A percentile compares a stretch with the other conserved stretches of the same genome.
Evolutionary conservation across 2,113 vertebrate genomes (phyloP).

Genomic region (Passer montanus): DNA sequence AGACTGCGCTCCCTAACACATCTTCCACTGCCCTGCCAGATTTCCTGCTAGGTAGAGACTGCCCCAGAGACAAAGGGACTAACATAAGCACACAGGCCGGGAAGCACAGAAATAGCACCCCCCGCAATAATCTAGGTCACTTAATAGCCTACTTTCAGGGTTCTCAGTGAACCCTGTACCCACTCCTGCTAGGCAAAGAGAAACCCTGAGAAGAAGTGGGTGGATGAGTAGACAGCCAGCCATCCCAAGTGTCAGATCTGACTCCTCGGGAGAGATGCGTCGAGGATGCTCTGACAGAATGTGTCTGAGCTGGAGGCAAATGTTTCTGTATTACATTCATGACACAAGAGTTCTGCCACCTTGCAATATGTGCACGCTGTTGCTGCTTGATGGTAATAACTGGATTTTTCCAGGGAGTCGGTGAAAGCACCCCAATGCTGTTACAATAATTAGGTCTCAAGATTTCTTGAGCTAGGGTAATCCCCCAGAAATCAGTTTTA

Average conservation of each 20-base stretch:
- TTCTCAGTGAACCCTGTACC: conserved; percentile 45
- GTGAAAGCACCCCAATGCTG: background rate
- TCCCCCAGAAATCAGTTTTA: background rate
- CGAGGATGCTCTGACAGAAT: conserved; percentile 67
- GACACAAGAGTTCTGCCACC: conserved; percentile 57
- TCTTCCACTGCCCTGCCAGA: conserved; percentile 22
- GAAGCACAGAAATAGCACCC: conserved; percentile 45
- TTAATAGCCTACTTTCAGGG: conserved; percentile 67
- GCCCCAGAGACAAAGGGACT: conserved; percentile 24
- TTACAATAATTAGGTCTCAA: background rate
- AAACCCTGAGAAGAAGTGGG: conserved; percentile 70
- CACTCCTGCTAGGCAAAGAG: conserved; percentile 67
- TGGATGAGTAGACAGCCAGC: conserved; percentile 71
- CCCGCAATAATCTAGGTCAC: conserved; percentile 57
- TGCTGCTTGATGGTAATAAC: conserved; percentile 9
- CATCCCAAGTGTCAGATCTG: conserved; percentile 68
- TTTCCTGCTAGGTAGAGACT: conserved; percentile 45
- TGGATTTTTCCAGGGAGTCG: background rate
- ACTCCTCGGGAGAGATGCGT: conserved; percentile 47
- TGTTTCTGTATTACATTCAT: conserved; percentile 60
- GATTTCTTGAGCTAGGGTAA: background rate
- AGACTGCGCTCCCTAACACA: conserved; percentile 1
- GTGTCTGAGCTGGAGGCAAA: conserved; percentile 69
- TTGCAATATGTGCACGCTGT: conserved; percentile 5
- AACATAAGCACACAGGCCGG: background rate